Conservation (phyloP, 2,113 vertebrate genomes). For the Cynoglossus semilaevis region DNA sequence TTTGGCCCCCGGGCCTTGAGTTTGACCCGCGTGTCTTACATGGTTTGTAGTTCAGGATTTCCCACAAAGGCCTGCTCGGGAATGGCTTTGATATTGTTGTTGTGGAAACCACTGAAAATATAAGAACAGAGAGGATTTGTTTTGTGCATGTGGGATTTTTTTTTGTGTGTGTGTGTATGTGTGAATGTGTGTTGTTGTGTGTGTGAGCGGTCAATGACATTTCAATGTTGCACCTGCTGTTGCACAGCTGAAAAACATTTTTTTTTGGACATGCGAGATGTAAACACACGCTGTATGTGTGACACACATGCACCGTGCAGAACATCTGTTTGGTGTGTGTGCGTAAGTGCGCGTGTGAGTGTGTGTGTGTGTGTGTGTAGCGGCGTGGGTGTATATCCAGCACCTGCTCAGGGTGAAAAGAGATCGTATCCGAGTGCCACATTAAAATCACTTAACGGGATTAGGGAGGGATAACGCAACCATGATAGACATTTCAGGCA, state of each 20-base stretch:
- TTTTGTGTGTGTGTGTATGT: conserved; percentile 6
- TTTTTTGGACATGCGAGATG: conserved; percentile 72
- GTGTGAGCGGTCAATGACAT: conserved; percentile 39
- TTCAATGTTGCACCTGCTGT: conserved; percentile 71
- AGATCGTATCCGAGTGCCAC: conserved; percentile 75
- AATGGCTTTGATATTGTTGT: conserved; percentile 94
- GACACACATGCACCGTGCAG: conserved; percentile 55
- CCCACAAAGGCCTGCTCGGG: conserved; percentile 93
- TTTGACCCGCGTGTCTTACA: conserved; percentile 89
- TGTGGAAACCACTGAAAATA: conserved; percentile 89
- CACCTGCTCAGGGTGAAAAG: conserved; percentile 75
- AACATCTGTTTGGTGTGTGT: conserved; percentile 74
- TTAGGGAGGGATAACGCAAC: conserved; percentile 70
- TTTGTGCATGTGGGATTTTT: conserved; percentile 14
- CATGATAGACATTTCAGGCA: conserved; percentile 68
- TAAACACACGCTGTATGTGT: conserved; percentile 65
- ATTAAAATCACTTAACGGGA: conserved; percentile 76
- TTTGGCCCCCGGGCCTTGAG: too few species aligned
- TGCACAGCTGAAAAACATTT: conserved; percentile 72
- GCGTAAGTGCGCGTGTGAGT: conserved; percentile 15
- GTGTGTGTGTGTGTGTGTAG: conserved; percentile 43
- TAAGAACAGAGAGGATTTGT: conserved; percentile 48
- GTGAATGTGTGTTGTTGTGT: conserved; percentile 11
- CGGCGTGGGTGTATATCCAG: conserved; percentile 63
- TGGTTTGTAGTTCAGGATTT: conserved; percentile 91